These are phyloP conservation scores for Brachionus rotundiformis DNA, from an alignment of 1,140 invertebrate species.

Conservation along the genomic window DNA sequence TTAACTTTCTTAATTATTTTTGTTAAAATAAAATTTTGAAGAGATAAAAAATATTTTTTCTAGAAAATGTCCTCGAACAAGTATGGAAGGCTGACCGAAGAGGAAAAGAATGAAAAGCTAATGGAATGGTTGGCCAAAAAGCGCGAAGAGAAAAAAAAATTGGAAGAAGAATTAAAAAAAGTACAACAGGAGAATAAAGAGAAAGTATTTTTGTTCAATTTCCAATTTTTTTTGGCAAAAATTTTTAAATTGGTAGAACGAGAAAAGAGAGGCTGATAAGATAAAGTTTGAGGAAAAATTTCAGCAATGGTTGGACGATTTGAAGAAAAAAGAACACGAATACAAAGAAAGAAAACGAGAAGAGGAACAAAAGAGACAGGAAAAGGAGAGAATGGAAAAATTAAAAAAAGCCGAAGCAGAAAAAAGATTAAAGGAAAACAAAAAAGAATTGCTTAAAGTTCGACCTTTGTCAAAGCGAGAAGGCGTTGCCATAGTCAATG, in stretches of 20 bases:
- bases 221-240: neutral
- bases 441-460: slow-evolving; percentile 38
- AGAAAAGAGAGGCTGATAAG: slow-evolving; percentile 13
- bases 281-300: slow-evolving; percentile 27
- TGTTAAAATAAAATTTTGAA: neutral
- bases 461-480: neutral
- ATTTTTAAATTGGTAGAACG: neutral
- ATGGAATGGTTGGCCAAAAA: slow-evolving; percentile 44
- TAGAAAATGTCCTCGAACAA: slow-evolving; percentile 25
- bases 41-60: neutral
- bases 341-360: slow-evolving; percentile 8
- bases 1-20: neutral
- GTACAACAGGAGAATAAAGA: neutral
- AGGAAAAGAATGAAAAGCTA: slow-evolving; percentile 35
- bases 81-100: neutral
- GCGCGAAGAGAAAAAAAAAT: neutral
- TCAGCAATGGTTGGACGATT: slow-evolving; percentile 26
- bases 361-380: neutral
- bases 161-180: slow-evolving; percentile 16
- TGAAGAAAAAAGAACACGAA: slow-evolving; percentile 19
- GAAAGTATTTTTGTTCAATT: neutral
- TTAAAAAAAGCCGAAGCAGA: neutral
- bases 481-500: slow-evolving; percentile 36
- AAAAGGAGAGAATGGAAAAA: neutral
- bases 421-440: slow-evolving; percentile 17